phyloP scores from a whole-genome alignment of 2,888 invertebrate species.

The Saturnia japonica region DNA sequence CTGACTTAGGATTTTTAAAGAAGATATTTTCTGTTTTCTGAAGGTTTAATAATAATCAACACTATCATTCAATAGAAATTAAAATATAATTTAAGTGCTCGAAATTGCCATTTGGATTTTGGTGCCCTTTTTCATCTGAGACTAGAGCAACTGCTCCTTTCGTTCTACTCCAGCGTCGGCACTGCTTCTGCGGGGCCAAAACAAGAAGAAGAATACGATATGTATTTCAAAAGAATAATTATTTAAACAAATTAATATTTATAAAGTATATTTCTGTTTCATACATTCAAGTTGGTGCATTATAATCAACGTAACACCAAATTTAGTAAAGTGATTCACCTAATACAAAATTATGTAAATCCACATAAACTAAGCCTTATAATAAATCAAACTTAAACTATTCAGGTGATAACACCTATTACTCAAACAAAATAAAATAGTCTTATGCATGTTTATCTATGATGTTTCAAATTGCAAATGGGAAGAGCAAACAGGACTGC shows the following conservation, averaged over 20 bases:
- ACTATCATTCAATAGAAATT: no score
- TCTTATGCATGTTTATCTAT: not conserved
- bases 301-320: not conserved
- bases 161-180: no score
- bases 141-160: no score
- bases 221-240: no score
- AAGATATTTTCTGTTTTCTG: no score
- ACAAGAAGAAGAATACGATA: no score
- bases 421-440: not conserved
- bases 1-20: no score
- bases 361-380: not conserved
- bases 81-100: no score
- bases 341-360: not conserved
- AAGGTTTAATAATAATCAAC: no score
- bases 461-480: not conserved
- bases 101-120: no score
- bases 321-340: not conserved
- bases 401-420: not conserved
- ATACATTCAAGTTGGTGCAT: not conserved
- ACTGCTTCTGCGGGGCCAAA: no score
- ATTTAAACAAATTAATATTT: not conserved
- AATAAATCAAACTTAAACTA: not conserved
- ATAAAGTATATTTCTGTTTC: constrained; percentile 2
- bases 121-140: no score
- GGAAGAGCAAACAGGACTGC: not conserved